phyloP scores from a whole-genome alignment of 2,797 vertebrate species.

The Pagetopsis macropterus region DNA sequence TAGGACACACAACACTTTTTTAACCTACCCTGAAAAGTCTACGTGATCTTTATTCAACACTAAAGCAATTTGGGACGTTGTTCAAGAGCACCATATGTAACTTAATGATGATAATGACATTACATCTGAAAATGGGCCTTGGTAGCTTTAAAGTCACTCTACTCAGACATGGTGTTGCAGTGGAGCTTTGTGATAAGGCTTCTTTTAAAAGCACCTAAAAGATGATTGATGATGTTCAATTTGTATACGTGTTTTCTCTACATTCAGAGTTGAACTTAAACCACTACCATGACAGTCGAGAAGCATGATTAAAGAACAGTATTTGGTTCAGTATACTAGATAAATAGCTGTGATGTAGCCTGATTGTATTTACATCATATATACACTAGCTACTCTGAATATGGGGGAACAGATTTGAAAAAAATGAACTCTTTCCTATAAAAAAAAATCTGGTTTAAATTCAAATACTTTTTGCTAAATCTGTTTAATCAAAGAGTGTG shows the following conservation, averaged over 20 bases:
- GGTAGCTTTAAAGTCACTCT: constrained; percentile 62
- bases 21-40: constrained; percentile 62
- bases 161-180: constrained; percentile 38
- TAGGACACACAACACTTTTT: constrained; percentile 45
- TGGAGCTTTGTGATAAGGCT: constrained; percentile 60
- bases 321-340: constrained; percentile 82
- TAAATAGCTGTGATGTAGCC: constrained; percentile 62
- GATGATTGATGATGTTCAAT: constrained; percentile 48
- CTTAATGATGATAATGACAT: constrained; percentile 41
- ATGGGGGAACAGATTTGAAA: constrained; percentile 43
- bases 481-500: constrained; percentile 44
- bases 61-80: constrained; percentile 46
- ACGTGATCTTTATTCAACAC: constrained; percentile 44
- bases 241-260: constrained; percentile 62
- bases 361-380: constrained; percentile 67
- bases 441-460: constrained; percentile 40
- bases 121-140: constrained; percentile 36
- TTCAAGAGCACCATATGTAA: constrained; percentile 65
- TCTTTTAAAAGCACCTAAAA: constrained; percentile 78
- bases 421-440: constrained; percentile 36
- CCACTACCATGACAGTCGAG: constrained; percentile 65
- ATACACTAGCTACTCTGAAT: constrained; percentile 56
- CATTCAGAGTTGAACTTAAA: constrained; percentile 75
- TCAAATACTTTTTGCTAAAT: constrained; percentile 49
- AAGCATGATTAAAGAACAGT: constrained; percentile 72